Evolutionary conservation across 2,888 invertebrate genomes (phyloP).

Genomic region (Drosophila neoperkinsi): DNA sequence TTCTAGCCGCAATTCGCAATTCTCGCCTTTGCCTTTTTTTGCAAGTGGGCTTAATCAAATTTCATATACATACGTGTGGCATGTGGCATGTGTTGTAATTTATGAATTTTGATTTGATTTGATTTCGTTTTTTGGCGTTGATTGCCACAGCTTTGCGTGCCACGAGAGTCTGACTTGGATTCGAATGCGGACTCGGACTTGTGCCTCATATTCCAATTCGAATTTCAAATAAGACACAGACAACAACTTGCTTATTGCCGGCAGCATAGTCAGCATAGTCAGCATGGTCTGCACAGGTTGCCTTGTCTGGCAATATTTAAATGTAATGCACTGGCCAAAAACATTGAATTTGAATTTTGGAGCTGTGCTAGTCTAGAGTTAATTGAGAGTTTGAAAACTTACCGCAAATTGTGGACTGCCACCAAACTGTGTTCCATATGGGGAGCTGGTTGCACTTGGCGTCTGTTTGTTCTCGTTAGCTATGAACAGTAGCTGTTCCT

Average conservation of each 20-base stretch:
- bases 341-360: conserved; percentile 30
- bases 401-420: conserved; percentile 64
- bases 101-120: conserved; percentile 62
- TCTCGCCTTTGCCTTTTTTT: conserved; percentile 26
- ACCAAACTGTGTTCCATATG: conserved; percentile 72
- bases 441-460: conserved; percentile 40
- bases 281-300: conserved; percentile 16
- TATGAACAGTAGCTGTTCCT: conserved; percentile 83
- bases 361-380: conserved; percentile 3
- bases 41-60: conserved; percentile 54
- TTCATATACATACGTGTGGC: conserved; percentile 41
- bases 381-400: conserved; percentile 47
- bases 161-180: conserved; percentile 11
- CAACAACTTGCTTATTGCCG: conserved; percentile 66
- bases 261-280: conserved; percentile 41
- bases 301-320: conserved; percentile 33
- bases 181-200: conserved; percentile 1
- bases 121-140: conserved; percentile 69
- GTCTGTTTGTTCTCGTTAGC: conserved; percentile 72
- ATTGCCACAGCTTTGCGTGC: conserved; percentile 60
- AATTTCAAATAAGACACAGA: conserved; percentile 6
- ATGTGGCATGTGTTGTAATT: conserved; percentile 60
- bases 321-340: conserved; percentile 38
- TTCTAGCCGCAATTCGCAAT: conserved; percentile 23
- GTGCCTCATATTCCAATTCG: background rate